Conservation (phyloP, 2,888 invertebrate genomes). For the Amiota communis region DNA sequence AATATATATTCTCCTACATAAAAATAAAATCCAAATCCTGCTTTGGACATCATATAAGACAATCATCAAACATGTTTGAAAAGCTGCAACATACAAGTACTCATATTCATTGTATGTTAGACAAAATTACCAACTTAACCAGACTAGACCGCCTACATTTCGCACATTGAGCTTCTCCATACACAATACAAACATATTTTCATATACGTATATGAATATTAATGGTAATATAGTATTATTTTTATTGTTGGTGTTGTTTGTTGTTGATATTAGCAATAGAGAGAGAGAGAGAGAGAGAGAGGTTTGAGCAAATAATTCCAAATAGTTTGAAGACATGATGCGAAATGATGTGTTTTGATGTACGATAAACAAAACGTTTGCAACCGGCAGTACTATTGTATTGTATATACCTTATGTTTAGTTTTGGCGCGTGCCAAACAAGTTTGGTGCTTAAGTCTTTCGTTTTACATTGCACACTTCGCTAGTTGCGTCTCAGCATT, state of each 20-base stretch:
- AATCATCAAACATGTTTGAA: conserved; percentile 4
- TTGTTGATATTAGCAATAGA: too few relatives aligned
- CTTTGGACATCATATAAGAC: too few relatives aligned
- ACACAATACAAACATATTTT: neutral
- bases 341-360: too few relatives aligned
- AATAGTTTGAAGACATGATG: neutral
- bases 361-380: neutral
- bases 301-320: neutral
- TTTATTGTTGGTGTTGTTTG: conserved; percentile 18
- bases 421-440: conserved; percentile 50
- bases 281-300: too few relatives aligned
- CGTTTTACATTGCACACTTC: conserved; percentile 40
- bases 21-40: too few relatives aligned
- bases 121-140: neutral
- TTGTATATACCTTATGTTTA: neutral
- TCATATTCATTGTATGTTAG: neutral
- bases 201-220: neutral
- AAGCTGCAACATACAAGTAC: neutral
- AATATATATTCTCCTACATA: too few relatives aligned
- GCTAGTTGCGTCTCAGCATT: neutral
- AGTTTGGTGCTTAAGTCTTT: conserved; percentile 53
- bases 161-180: neutral
- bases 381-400: too few relatives aligned
- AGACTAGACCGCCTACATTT: neutral
- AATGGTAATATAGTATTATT: neutral